These are phyloP conservation scores for Menura novaehollandiae DNA, from an alignment of 2,113 vertebrate genomes.

Conservation along the genomic window DNA sequence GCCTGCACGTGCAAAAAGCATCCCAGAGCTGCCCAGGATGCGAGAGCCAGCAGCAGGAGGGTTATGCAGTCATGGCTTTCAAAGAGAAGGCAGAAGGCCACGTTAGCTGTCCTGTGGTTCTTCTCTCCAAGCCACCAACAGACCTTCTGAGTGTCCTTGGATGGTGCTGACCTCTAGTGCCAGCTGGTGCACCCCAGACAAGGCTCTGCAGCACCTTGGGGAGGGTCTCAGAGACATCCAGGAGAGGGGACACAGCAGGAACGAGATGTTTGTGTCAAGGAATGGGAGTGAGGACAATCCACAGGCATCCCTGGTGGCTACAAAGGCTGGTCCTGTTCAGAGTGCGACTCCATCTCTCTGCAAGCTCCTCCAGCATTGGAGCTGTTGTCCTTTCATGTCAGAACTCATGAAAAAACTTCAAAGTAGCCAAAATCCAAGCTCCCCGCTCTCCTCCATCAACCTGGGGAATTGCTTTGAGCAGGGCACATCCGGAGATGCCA, in stretches of 20 bases:
- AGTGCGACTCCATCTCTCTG: neutral
- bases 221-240: neutral
- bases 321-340: neutral
- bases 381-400: neutral
- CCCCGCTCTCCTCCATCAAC: neutral
- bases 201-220: neutral
- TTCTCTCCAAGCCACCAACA: neutral
- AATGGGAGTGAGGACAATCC: neutral
- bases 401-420: neutral
- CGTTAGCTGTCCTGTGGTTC: neutral
- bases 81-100: neutral
- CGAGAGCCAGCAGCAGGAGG: neutral
- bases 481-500: neutral
- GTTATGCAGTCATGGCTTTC: neutral
- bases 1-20: neutral
- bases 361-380: neutral
- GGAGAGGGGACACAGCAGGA: neutral
- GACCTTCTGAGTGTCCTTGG: neutral
- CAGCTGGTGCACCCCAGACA: neutral
- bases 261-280: accelerated
- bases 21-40: neutral
- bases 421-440: neutral
- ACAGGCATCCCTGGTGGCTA: neutral
- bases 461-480: neutral
- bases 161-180: neutral